These are phyloP conservation scores for Trachops cirrhosus DNA, from an alignment of 2,797 vertebrate genomes.

Conservation along the genomic window DNA sequence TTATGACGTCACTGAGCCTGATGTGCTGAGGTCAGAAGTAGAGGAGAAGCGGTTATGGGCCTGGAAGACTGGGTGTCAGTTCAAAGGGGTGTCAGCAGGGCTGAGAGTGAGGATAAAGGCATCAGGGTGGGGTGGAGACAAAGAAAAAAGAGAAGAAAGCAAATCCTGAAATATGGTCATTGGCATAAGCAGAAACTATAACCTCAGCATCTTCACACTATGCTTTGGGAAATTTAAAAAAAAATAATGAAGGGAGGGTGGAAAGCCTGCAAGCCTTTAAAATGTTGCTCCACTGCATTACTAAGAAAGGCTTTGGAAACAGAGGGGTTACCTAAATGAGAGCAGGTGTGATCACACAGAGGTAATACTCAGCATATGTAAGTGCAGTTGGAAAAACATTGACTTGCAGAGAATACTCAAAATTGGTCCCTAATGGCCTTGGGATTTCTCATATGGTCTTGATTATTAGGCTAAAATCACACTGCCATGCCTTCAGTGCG, in stretches of 20 bases:
- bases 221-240: constrained; percentile 64
- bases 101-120: not conserved
- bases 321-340: constrained; percentile 82
- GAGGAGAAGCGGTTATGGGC: constrained; percentile 60
- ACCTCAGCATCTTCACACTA: constrained; percentile 45
- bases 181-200: not conserved
- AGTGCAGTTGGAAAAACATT: constrained; percentile 92
- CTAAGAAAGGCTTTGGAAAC: constrained; percentile 75
- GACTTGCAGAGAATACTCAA: constrained; percentile 91
- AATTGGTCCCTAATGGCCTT: constrained; percentile 94
- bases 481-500: constrained; percentile 89
- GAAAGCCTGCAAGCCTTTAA: constrained; percentile 77
- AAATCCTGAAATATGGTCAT: not conserved
- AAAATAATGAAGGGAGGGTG: constrained; percentile 57
- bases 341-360: constrained; percentile 88
- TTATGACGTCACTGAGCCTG: constrained; percentile 59
- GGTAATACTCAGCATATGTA: constrained; percentile 93
- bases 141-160: not conserved
- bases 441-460: constrained; percentile 92
- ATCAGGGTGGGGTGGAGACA: not conserved
- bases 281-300: constrained; percentile 80
- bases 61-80: constrained; percentile 35
- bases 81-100: not conserved
- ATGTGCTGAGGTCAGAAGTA: constrained; percentile 61
- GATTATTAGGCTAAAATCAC: constrained; percentile 94